Evolutionary conservation across 2,113 vertebrate species (phyloP), one percentile per base, ranked within the genome.

Genomic region (Neogobius melanostomus): DNA sequence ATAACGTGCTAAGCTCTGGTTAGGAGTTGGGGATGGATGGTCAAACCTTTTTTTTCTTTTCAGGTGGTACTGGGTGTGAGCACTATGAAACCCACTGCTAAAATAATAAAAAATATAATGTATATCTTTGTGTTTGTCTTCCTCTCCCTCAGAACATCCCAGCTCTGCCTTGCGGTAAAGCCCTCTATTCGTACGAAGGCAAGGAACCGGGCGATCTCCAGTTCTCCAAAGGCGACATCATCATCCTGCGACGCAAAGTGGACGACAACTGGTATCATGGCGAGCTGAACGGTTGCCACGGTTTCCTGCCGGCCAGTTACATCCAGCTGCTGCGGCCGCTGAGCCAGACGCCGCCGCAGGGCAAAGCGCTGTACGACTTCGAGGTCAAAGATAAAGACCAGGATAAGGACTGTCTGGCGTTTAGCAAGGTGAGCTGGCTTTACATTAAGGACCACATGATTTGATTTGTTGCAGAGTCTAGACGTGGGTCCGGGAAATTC

Each of bases 181-280:
- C 97, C 3, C 95, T 98, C 56, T 98, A 97, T 90, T 95, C 93
- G 0, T 98, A 98, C 0, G 97, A 99, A 72, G 98, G 96, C 11
- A 98, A 97, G 66, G 97, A 99, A 82, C 96, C 97, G 0, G 98
- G 97, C 0, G 97, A 99, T 86, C 95, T 99, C 80, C 96, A 95
- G 85, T 98, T 97, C 84, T 94, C 91, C 87, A 98, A 98, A 84
- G 97, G 97, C 3, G 97, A 99, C 74, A 91, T 99, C 91, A 97
- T 99, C 86, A 95, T 97, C 83, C 90, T 99, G 82, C 93, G 95
- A 50, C 94, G 95, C 68, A 96, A 95, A 80, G 95, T 98, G 74
- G 97, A 98, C 0, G 97, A 99, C 85, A 96, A 98, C 81, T 99
- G 98, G 98, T 98, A 96, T 90, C 97, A 99, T 0, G 98, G 98